Evolutionary conservation across 64 coral and sea anemone genomes (phyloP).

Genomic region (Stichodactyla helianthus): DNA sequence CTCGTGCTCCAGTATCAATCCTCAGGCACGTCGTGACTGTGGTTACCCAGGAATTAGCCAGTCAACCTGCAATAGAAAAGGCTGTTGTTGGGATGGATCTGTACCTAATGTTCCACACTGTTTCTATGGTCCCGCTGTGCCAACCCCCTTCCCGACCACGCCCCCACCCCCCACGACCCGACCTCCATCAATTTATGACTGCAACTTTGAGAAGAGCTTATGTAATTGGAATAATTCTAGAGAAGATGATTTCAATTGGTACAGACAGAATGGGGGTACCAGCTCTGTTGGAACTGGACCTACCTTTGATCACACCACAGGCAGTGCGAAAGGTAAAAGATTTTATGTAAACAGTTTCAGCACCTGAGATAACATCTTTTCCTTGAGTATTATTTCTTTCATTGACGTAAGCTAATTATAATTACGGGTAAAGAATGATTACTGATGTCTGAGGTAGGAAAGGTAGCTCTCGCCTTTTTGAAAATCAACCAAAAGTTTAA

Average conservation of each 20-base stretch:
- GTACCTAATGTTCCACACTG: constrained; percentile 86
- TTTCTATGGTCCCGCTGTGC: constrained; percentile 73
- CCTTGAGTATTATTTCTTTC: too few species aligned
- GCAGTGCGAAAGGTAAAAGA: constrained; percentile 55
- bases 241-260: constrained; percentile 85
- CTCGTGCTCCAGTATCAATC: constrained; percentile 64
- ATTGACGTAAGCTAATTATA: too few species aligned
- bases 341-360: too few species aligned
- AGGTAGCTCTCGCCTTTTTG: too few species aligned
- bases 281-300: constrained; percentile 60
- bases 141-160: constrained; percentile 80
- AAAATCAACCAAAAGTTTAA: too few species aligned
- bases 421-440: too few species aligned
- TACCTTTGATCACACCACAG: constrained; percentile 72
- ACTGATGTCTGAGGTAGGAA: too few species aligned
- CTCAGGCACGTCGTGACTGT: constrained; percentile 57
- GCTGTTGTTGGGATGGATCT: constrained; percentile 87
- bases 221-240: constrained; percentile 88
- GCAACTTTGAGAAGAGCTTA: constrained; percentile 58
- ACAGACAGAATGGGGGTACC: constrained; percentile 40
- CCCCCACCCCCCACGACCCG: constrained; percentile 61
- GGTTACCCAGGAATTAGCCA: constrained; percentile 62
- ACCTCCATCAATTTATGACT: constrained; percentile 84
- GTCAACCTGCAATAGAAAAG: constrained; percentile 43
- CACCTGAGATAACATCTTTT: too few species aligned